Evolutionary conservation across 2,797 vertebrate species (phyloP).

Genomic region (Tympanoctomys barrerae): DNA sequence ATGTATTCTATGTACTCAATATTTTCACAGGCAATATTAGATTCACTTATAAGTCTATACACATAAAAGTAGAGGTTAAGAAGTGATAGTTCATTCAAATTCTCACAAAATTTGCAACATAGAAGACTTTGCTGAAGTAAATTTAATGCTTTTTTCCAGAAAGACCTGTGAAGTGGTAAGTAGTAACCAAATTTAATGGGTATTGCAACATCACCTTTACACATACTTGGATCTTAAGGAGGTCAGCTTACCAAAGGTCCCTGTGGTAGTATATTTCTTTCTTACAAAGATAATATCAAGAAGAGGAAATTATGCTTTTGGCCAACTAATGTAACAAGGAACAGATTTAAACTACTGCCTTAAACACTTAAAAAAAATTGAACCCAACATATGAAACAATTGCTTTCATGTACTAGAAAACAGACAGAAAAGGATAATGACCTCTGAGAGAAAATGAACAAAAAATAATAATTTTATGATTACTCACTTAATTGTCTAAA

Average conservation of each 20-base stretch:
- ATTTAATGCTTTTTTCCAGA: background rate
- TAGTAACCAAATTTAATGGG: constrained; percentile 19
- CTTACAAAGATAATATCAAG: constrained; percentile 54
- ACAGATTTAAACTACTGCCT: constrained; percentile 25
- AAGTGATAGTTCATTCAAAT: constrained; percentile 43
- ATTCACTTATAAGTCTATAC: constrained; percentile 48
- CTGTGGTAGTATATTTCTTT: background rate
- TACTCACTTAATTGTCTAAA: background rate
- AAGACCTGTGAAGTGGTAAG: background rate
- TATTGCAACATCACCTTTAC: background rate
- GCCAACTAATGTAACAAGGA: background rate
- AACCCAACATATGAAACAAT: constrained; percentile 2
- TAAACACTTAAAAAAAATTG: constrained; percentile 53
- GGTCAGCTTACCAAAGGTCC: constrained; percentile 24
- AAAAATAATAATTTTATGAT: background rate
- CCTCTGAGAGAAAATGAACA: background rate
- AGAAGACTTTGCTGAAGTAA: constrained; percentile 32
- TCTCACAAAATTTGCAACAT: constrained; percentile 27
- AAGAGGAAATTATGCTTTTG: constrained; percentile 24
- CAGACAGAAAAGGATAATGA: background rate
- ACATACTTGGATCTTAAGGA: constrained; percentile 33
- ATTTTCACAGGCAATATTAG: constrained; percentile 14
- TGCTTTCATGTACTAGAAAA: constrained; percentile 39
- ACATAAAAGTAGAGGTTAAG: constrained; percentile 19
- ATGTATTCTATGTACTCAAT: background rate